Base-by-base conservation (phyloP, 2,797 vertebrate species). In the Amazona finschi region DNA sequence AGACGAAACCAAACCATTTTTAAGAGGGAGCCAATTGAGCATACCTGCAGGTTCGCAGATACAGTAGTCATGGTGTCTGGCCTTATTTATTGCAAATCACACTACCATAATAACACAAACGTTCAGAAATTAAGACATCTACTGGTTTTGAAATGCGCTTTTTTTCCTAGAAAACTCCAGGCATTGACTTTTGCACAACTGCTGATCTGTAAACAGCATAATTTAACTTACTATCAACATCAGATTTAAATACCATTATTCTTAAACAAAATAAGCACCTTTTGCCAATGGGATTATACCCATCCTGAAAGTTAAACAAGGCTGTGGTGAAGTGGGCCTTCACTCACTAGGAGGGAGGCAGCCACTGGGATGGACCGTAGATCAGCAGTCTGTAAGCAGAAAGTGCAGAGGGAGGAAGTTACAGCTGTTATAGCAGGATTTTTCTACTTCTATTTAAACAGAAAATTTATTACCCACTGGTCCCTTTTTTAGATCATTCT, bases 51-150 rank as follows among this genome's bases (percentile, higher is more conserved):
- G 30, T 16, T 58, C n/a, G 22, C 53, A 62, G 44, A 11, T 27
- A 7, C 5, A 57, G 36, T 2, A n/a, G 27, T 19, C 33, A 58
- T 0, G 1, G 36, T 18, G 24, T 11, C 36, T 36, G 46, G 30
- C 22, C 8, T 55, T 49, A 22, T 15, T 76, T 49, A 52, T 2
- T 52, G 20, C 6, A 79, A 77, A 57, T 44, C 43, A 50, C 21
- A 3, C 70, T 49, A 28, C 12, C 60, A 82, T 50, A 72, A 43
- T 31, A 66, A 66, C 8, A 14, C 9, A 66, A 72, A 28, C 9
- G 5, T 28, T 43, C 43, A 31, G 5, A 78, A 81, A 3, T 19
- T 24, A 38, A 61, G 31, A 62, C 8, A 53, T 70, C 70, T 64
- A 6, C 24, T 24, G 15, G 5, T 41, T 64, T 31, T 18, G 12